Percentiles rank a stretch among this genome's conserved stretches.
phyloP scores from a whole-genome alignment of 2,797 vertebrate genomes.

The Scolopax rusticola region DNA sequence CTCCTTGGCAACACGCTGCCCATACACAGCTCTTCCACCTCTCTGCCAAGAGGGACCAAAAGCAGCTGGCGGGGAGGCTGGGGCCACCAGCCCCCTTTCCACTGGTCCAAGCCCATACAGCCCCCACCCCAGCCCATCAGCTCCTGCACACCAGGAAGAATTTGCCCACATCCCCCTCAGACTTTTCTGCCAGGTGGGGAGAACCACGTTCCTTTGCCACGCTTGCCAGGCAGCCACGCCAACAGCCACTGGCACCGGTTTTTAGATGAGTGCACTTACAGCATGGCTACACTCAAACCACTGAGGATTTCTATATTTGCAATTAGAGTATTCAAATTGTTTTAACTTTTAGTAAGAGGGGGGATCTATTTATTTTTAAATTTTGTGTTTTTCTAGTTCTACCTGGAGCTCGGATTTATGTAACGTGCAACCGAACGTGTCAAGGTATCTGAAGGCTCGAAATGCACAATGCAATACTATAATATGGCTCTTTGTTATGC shows the following conservation, averaged over 20 bases:
- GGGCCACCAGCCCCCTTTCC: rapidly evolving
- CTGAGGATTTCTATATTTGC: neutral
- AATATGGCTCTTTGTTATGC: constrained; percentile 81
- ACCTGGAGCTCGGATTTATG: constrained; percentile 27
- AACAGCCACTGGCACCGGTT: neutral
- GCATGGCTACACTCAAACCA: neutral
- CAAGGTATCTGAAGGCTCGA: constrained; percentile 63
- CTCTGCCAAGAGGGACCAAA: neutral
- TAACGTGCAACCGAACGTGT: neutral
- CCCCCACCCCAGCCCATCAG: neutral
- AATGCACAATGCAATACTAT: constrained; percentile 59
- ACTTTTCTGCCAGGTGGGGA: rapidly evolving
- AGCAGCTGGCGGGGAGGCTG: neutral
- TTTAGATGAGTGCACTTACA: neutral
- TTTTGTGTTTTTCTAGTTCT: neutral
- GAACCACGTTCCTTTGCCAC: rapidly evolving
- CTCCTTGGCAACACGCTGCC: neutral
- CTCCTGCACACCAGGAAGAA: neutral
- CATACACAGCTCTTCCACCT: rapidly evolving
- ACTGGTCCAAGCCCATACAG: neutral
- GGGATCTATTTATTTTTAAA: neutral
- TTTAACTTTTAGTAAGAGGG: neutral
- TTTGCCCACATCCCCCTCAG: rapidly evolving
- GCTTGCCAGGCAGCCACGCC: rapidly evolving
- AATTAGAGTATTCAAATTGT: neutral